A percentile compares a stretch with the other conserved stretches of the same genome.
These are phyloP conservation scores for Limanda limanda DNA, from an alignment of 2,113 vertebrate genomes.

Conservation along the genomic window DNA sequence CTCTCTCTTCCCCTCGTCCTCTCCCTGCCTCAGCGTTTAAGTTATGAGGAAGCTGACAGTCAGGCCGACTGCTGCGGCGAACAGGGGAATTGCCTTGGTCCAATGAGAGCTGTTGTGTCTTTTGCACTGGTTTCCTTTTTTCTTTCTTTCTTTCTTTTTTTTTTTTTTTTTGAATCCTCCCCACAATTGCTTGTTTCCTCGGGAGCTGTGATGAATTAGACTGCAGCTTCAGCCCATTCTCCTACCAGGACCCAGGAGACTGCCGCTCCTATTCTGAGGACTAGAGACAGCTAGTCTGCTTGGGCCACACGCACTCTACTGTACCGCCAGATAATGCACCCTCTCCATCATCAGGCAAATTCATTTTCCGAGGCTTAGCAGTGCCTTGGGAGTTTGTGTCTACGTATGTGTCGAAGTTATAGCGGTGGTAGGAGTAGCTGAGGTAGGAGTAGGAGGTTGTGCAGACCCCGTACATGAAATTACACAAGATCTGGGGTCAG, in stretches of 20 bases:
- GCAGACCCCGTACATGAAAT: slow-evolving; percentile 38
- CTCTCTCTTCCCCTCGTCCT: slow-evolving; percentile 13
- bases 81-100: slow-evolving; percentile 67
- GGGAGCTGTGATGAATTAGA: slow-evolving; percentile 81
- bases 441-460: slow-evolving; percentile 24
- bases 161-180: slow-evolving; percentile 60
- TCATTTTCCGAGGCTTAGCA: slow-evolving; percentile 76
- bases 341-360: slow-evolving; percentile 82
- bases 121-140: slow-evolving; percentile 68
- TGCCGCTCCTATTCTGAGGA: slow-evolving; percentile 65
- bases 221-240: slow-evolving; percentile 75
- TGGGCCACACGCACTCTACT: slow-evolving; percentile 77
- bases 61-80: slow-evolving; percentile 58
- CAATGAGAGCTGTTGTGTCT: slow-evolving; percentile 75
- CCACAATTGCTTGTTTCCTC: slow-evolving; percentile 77
- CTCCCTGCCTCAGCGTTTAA: slow-evolving; percentile 58
- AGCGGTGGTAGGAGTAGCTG: slow-evolving; percentile 28
- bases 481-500: slow-evolving; percentile 60
- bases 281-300: slow-evolving; percentile 76
- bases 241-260: slow-evolving; percentile 76
- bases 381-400: slow-evolving; percentile 28
- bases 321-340: slow-evolving; percentile 78
- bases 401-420: slow-evolving; percentile 38
- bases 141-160: background rate
- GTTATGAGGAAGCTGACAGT: slow-evolving; percentile 60